Base-by-base conservation (phyloP, 2,797 vertebrate species). In the Zenarchopterus dispar region DNA sequence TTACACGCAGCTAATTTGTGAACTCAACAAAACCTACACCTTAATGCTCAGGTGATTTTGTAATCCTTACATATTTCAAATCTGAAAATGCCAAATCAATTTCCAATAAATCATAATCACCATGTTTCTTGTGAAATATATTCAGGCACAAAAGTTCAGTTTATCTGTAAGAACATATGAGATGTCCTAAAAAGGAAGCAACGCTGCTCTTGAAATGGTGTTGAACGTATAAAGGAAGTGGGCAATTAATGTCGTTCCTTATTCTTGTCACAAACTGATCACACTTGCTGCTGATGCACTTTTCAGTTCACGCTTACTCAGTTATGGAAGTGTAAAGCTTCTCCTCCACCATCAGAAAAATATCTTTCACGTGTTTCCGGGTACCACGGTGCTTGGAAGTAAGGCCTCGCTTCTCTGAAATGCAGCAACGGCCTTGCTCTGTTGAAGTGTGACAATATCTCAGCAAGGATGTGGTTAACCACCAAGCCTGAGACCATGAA, bases 361-460 rank as follows among this genome's bases (percentile, higher is more conserved):
- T 39, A 44, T 36, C 28, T 55, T 51, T 15, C 18, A 17, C 39
- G 45, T 52, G 16, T 55, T 19, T 16, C 39, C 51, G 13, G 26
- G 19, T n/a, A 5, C 7, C 1, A 2, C 8, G 21, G 10, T 28
- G 3, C 21, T 21, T 33, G 33, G 0, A 2, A 26, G 16, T 2
- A 18, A 53, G 3, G 22, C 28, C 43, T 62, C 41, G 3, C 6
- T 82, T 79, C 70, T 84, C 43, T 50, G 59, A 79, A 84, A 70
- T 8, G 31, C 31, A 31, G 31, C 31, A 31, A 8, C 31, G 7
- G 31, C 9, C 3, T 31, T 8, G 31, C 6, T 31, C 22, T 2
- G 19, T 33, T 50, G 16, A 41, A 42, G 77, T 60, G 60, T 71
- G 61, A 21, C 58, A n/a, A 6, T 10, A 24, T 47, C 36, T 68